These are phyloP conservation scores for Catocala sponsa DNA, from an alignment of 2,888 invertebrate genomes.

Conservation along the genomic window DNA sequence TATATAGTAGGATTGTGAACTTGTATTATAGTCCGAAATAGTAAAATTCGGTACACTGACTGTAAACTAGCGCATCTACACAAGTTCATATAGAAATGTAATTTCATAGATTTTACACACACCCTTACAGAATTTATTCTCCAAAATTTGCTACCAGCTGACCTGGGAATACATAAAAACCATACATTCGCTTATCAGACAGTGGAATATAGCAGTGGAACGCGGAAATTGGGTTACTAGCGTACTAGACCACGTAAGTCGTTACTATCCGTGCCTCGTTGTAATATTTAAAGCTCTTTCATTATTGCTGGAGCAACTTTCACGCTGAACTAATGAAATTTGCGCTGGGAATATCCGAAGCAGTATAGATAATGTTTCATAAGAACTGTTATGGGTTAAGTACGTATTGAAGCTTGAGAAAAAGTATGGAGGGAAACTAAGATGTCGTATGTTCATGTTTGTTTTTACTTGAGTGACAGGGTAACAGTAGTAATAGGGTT, in stretches of 20 bases:
- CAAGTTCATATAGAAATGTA: too few relatives aligned
- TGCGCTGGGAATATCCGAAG: background rate
- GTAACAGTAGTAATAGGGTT: too few relatives aligned
- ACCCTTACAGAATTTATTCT: background rate
- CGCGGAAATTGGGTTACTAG: conserved; percentile 34
- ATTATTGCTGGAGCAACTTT: conserved; percentile 9
- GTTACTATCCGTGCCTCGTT: conserved; percentile 21
- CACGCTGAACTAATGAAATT: conserved; percentile 6
- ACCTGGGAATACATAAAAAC: conserved; percentile 9
- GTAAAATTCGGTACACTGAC: too few relatives aligned
- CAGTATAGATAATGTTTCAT: conserved; percentile 1
- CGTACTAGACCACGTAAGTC: conserved; percentile 12
- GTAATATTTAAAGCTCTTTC: conserved; percentile 33
- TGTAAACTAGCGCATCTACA: too few relatives aligned
- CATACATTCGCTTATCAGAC: conserved; percentile 14
- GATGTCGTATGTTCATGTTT: too few relatives aligned
- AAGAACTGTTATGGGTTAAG: background rate
- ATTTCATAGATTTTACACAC: background rate
- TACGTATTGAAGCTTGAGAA: too few relatives aligned
- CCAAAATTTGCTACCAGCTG: background rate
- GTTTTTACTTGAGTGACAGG: too few relatives aligned
- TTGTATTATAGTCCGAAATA: too few relatives aligned
- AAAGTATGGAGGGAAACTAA: too few relatives aligned
- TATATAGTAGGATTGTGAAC: too few relatives aligned
- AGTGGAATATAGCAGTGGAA: conserved; percentile 17